Conservation (phyloP, 2,113 vertebrate species). For the Solea senegalensis region DNA sequence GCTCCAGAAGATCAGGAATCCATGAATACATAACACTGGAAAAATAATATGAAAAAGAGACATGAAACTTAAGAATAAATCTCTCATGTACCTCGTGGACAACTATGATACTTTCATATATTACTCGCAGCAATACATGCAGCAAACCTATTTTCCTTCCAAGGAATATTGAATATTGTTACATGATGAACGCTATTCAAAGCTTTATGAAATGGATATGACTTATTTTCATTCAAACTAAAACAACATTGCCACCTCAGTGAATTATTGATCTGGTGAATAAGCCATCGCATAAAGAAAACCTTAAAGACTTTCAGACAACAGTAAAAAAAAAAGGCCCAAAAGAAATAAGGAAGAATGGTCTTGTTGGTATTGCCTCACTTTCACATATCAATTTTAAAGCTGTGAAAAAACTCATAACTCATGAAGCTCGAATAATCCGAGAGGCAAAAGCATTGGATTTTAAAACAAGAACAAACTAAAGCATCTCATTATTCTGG, state of each 20-base stretch:
- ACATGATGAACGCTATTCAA: slow-evolving; percentile 85
- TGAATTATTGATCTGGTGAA: slow-evolving; percentile 49
- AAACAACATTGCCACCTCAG: slow-evolving; percentile 80
- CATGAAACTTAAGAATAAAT: slow-evolving; percentile 80
- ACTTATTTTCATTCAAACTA: slow-evolving; percentile 88
- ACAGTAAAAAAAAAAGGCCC: slow-evolving; percentile 15
- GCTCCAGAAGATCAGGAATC: slow-evolving; percentile 71
- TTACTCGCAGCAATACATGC: slow-evolving; percentile 81
- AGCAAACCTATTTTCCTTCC: slow-evolving; percentile 75
- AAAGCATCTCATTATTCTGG: not conserved
- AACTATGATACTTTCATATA: slow-evolving; percentile 84
- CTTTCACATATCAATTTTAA: not conserved
- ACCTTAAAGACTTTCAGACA: slow-evolving; percentile 57
- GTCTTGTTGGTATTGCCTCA: not conserved
- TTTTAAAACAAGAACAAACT: not conserved
- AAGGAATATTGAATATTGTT: slow-evolving; percentile 70
- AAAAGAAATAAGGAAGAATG: slow-evolving; percentile 8
- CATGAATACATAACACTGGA: slow-evolving; percentile 70
- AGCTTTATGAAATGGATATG: slow-evolving; percentile 86
- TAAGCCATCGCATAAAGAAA: slow-evolving; percentile 37
- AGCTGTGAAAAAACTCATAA: not conserved
- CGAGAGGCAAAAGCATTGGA: not conserved
- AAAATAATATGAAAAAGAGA: slow-evolving; percentile 74
- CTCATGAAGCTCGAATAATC: not conserved
- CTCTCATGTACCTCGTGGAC: slow-evolving; percentile 82